A percentile compares a stretch with the other conserved stretches of the same genome.
Conservation (phyloP, 1,140 invertebrate genomes). For the Argopecten irradians region DNA sequence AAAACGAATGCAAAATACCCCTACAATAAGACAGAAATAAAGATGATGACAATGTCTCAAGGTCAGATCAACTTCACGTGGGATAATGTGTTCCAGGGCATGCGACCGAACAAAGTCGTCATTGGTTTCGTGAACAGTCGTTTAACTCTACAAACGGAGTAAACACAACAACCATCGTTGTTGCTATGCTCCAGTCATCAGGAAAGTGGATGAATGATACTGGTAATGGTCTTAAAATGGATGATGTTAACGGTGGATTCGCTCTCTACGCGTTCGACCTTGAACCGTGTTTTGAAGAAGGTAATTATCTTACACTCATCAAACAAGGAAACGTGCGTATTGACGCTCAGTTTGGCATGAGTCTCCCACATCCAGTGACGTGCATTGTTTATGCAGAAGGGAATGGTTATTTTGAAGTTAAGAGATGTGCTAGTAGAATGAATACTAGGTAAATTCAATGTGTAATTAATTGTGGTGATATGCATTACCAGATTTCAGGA, state of each 20-base stretch:
- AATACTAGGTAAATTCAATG: background rate
- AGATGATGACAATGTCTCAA: background rate
- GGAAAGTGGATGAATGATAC: slow-evolving; percentile 35
- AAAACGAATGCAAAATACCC: slow-evolving; percentile 37
- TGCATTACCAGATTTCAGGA: background rate
- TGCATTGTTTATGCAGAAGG: slow-evolving; percentile 33
- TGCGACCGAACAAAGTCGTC: background rate
- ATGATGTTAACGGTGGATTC: slow-evolving; percentile 18
- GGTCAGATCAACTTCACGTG: slow-evolving; percentile 29
- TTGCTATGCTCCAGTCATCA: background rate
- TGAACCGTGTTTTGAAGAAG: slow-evolving; percentile 31
- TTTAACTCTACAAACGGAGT: slow-evolving; percentile 25
- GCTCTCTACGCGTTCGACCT: slow-evolving; percentile 28
- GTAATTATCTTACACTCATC: slow-evolving; percentile 25
- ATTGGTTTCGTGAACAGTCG: slow-evolving; percentile 32
- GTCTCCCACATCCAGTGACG: slow-evolving; percentile 26
- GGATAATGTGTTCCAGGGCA: slow-evolving; percentile 37
- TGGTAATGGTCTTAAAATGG: background rate
- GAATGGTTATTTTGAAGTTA: slow-evolving; percentile 38
- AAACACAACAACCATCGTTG: background rate
- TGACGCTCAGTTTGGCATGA: slow-evolving; percentile 18
- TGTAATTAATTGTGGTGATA: slow-evolving; percentile 6
- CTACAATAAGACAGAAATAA: slow-evolving; percentile 30
- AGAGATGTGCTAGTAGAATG: slow-evolving; percentile 35
- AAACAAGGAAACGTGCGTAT: slow-evolving; percentile 36